These are phyloP conservation scores for Anthrax anthrax DNA, from an alignment of 2,888 invertebrate genomes.

Conservation along the genomic window DNA sequence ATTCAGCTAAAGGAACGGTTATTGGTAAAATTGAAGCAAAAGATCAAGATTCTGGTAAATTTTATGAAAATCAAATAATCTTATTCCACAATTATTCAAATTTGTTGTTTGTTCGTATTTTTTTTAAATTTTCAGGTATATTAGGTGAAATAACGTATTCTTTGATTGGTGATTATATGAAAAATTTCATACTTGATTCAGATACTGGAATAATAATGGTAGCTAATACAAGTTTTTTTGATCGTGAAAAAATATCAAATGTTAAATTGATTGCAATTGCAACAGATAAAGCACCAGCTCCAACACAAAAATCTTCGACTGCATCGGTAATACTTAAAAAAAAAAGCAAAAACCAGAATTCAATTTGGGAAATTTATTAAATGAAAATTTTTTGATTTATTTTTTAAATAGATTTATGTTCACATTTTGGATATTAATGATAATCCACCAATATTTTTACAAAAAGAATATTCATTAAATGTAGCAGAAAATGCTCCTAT, in stretches of 20 bases:
- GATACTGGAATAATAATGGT: conserved; percentile 63
- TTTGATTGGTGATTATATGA: conserved; percentile 56
- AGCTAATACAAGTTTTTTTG: conserved; percentile 53
- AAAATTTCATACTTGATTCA: conserved; percentile 58
- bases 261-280: conserved; percentile 67
- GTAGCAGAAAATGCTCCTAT: conserved; percentile 72
- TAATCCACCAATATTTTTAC: conserved; percentile 68
- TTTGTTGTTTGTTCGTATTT: too few species aligned
- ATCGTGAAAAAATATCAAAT: conserved; percentile 58
- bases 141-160: conserved; percentile 68
- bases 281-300: conserved; percentile 59
- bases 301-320: conserved; percentile 52
- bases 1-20: conserved; percentile 55
- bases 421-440: conserved; percentile 78
- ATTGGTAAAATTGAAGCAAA: conserved; percentile 59
- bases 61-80: too few species aligned
- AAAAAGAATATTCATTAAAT: conserved; percentile 59
- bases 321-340: conserved; percentile 45
- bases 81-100: background rate
- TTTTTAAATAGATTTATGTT: conserved; percentile 45
- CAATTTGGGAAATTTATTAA: conserved; percentile 1
- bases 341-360: background rate
- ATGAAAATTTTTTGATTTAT: background rate
- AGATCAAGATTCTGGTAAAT: conserved; percentile 60
- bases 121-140: conserved; percentile 42